Percentiles rank a stretch among this genome's conserved stretches.
Conservation (phyloP, 2,888 invertebrate species). For the Phymatocera aterrima region DNA sequence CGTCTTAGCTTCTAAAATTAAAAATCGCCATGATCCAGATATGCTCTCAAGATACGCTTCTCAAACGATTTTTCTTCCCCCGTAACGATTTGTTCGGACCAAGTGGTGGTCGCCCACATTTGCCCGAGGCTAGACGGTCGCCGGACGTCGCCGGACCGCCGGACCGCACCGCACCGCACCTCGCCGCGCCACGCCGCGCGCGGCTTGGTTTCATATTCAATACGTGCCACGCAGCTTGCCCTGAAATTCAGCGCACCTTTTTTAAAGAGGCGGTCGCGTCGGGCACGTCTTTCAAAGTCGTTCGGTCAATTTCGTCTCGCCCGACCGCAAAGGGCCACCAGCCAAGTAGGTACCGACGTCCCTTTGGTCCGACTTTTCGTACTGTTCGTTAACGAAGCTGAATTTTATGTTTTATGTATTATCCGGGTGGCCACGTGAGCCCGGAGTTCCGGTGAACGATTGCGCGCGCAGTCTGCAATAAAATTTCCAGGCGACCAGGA, state of each 20-base stretch:
- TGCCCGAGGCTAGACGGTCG: background rate
- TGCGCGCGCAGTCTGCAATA: background rate
- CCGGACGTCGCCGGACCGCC: background rate
- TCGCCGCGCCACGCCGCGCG: background rate
- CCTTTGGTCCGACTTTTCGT: slow-evolving; percentile 21
- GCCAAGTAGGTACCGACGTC: slow-evolving; percentile 29
- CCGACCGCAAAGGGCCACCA: slow-evolving; percentile 31
- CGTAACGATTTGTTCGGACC: slow-evolving; percentile 27
- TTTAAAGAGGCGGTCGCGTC: slow-evolving; percentile 20
- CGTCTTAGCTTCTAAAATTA: slow-evolving; percentile 21
- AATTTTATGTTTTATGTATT: slow-evolving; percentile 34
- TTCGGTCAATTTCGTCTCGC: slow-evolving; percentile 43
- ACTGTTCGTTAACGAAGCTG: slow-evolving; percentile 39
- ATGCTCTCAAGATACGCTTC: slow-evolving; percentile 8
- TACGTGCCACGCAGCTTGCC: slow-evolving; percentile 25
- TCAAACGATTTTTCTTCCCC: slow-evolving; percentile 12
- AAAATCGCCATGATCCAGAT: slow-evolving; percentile 26
- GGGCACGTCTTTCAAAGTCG: slow-evolving; percentile 34
- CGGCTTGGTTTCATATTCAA: slow-evolving; percentile 38
- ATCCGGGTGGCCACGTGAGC: too few relatives aligned
- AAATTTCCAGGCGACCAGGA: background rate
- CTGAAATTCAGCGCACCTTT: slow-evolving; percentile 41
- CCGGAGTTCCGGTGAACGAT: background rate
- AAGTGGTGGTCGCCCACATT: slow-evolving; percentile 30
- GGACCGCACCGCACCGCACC: too few relatives aligned